phyloP scores from a whole-genome alignment of 1,140 invertebrate species.

The Ditylenchus dipsaci region DNA sequence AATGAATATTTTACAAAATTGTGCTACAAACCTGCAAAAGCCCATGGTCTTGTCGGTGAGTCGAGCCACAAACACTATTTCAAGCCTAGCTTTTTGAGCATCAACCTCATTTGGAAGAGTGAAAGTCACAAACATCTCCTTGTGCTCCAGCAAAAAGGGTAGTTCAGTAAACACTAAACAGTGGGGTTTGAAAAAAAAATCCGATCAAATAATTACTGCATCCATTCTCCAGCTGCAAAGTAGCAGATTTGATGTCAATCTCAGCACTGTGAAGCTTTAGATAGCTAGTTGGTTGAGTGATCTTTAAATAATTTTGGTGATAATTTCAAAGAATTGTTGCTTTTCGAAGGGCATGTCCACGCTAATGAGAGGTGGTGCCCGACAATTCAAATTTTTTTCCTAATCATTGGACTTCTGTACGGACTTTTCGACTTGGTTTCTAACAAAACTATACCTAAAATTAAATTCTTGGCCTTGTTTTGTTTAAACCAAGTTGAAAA shows the following conservation, averaged over 20 bases:
- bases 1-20: no score
- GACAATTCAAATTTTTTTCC: no score
- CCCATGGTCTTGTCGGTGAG: conserved; percentile 15
- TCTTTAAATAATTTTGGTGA: no score
- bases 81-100: conserved; percentile 17
- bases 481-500: no score
- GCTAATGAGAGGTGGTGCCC: no score
- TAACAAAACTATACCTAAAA: no score
- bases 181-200: no score
- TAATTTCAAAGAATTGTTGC: no score
- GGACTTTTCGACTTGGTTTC: no score
- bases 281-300: conserved; percentile 21
- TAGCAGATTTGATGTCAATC: conserved; percentile 22
- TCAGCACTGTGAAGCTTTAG: conserved; percentile 30
- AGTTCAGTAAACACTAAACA: conserved; percentile 17
- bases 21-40: conserved; percentile 7
- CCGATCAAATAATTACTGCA: conserved; percentile 20
- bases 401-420: no score
- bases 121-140: conserved; percentile 15
- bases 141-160: conserved; percentile 10
- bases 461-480: no score
- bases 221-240: conserved; percentile 30
- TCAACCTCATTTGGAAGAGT: conserved; percentile 16
- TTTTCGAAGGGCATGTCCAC: no score
- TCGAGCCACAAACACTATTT: conserved; percentile 6